Evolutionary conservation across 2,797 vertebrate species (phyloP).

Genomic region (Okamejei kenojei): DNA sequence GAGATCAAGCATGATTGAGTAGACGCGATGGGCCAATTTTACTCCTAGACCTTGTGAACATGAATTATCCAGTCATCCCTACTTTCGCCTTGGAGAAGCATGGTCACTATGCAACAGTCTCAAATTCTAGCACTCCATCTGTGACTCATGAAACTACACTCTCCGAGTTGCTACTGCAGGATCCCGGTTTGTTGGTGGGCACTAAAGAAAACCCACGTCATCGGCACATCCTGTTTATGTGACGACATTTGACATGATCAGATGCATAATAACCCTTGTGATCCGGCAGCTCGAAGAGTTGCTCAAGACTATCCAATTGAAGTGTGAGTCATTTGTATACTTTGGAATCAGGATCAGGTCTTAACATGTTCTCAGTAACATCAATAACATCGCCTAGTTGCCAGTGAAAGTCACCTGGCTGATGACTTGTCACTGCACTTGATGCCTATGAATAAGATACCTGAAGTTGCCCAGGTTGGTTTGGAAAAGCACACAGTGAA

Average conservation of each 20-base stretch:
- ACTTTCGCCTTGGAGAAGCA: too few species aligned
- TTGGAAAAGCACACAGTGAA: not conserved
- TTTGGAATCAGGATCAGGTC: not conserved
- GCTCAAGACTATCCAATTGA: not conserved
- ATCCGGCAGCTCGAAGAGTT: not conserved
- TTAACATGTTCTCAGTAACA: constrained; percentile 7
- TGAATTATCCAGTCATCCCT: too few species aligned
- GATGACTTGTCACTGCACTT: not conserved
- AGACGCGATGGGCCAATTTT: too few species aligned
- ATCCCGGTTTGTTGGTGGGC: not conserved
- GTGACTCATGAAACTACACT: not conserved
- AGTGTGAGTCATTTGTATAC: not conserved
- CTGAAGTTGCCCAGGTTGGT: not conserved
- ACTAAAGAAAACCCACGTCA: not conserved
- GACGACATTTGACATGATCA: not conserved
- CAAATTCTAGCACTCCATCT: not conserved
- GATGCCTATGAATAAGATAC: too few species aligned
- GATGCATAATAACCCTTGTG: not conserved
- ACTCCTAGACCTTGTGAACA: too few species aligned
- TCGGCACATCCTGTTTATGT: not conserved
- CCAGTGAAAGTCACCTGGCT: not conserved
- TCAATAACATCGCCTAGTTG: not conserved
- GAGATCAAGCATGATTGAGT: too few species aligned
- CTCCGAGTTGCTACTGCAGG: not conserved
- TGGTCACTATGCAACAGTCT: too few species aligned